phyloP scores from a whole-genome alignment of 2,888 invertebrate genomes.

The Perdita meconis region DNA sequence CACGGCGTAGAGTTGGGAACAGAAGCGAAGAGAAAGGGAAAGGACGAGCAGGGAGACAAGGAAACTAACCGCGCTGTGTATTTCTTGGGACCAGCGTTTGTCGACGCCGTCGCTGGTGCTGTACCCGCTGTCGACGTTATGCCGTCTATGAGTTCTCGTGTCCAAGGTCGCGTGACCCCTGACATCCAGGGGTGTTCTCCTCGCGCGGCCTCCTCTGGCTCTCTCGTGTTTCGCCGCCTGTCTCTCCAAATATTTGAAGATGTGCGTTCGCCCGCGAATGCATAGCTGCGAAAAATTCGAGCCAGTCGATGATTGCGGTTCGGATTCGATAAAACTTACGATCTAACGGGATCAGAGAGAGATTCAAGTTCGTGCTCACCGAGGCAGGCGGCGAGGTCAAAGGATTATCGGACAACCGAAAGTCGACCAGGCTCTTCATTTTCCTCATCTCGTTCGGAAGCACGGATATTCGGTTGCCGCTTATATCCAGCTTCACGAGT shows the following conservation, averaged over 20 bases:
- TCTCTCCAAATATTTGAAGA: slow-evolving; percentile 96
- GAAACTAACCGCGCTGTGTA: slow-evolving; percentile 84
- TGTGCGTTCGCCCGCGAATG: slow-evolving; percentile 96
- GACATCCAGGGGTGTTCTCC: slow-evolving; percentile 85
- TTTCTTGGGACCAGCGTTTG: slow-evolving; percentile 93
- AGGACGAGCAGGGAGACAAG: slow-evolving; percentile 62
- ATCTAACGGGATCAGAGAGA: too few relatives aligned
- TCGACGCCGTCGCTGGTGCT: slow-evolving; percentile 94
- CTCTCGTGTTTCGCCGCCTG: slow-evolving; percentile 91
- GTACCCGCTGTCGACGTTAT: slow-evolving; percentile 95
- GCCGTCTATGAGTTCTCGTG: slow-evolving; percentile 86
- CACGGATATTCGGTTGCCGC: slow-evolving; percentile 95
- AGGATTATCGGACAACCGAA: slow-evolving; percentile 95
- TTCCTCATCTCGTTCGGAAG: slow-evolving; percentile 95
- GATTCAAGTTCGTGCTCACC: slow-evolving; percentile 88
- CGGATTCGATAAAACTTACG: not conserved
- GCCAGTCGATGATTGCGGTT: too few relatives aligned
- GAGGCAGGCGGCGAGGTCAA: slow-evolving; percentile 96
- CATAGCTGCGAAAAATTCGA: slow-evolving; percentile 88
- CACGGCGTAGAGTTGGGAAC: slow-evolving; percentile 30
- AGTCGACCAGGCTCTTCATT: slow-evolving; percentile 93
- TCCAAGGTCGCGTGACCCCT: slow-evolving; percentile 85
- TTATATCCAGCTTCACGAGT: slow-evolving; percentile 94
- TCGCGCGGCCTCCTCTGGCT: slow-evolving; percentile 84
- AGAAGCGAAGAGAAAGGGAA: slow-evolving; percentile 50